Evolutionary conservation across 2,888 invertebrate genomes (phyloP), one percentile per base, ranked within the genome.

Genomic region (Drosophila paucipuncta): DNA sequence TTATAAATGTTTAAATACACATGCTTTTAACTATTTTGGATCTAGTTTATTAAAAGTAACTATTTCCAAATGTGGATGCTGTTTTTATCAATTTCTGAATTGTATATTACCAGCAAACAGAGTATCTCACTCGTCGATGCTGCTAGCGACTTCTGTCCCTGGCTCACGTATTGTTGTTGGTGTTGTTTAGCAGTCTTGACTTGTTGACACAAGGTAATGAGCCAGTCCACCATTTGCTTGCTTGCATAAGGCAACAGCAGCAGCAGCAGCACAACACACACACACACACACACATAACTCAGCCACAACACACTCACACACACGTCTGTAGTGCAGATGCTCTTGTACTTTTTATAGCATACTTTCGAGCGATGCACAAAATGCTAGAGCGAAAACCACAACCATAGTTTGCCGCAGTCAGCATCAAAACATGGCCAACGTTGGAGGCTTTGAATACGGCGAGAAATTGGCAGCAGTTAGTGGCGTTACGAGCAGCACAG

Each of bases 131-230:
- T 4, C 4, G 50, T 7, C 41, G 39, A 30, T 28, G 7, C 2
- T 22, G 33, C 25, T 35, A 11, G 43, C 5, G 4, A 1, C 3
- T 5, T 11, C 13, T 22, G 18, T 4, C 0, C n/a, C 16, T 28
- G 53, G n/a, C 28, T 22, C 30, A 52, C 13, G 30, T 11, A 52
- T 67, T 57, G 43, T 58, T 63, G 57, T 57, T 57, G 28, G 85
- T 89, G 81, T 69, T 74, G 76, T 76, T 71, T 57, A 69, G 80
- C 72, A 69, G 71, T 68, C 71, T 67, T 85, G 90, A 80, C 87
- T 89, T 87, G 87, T 87, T 87, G 87, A 87, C 87, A 90, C 73
- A 87, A 86, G 87, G 87, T 87, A 87, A 87, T 87, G 87, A 89
- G 86, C 60, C 84, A 71, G 68, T 33, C 85, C 64, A 60, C 89